phyloP scores from a whole-genome alignment of 2,113 vertebrate species.

The Mormyrus lacerda region DNA sequence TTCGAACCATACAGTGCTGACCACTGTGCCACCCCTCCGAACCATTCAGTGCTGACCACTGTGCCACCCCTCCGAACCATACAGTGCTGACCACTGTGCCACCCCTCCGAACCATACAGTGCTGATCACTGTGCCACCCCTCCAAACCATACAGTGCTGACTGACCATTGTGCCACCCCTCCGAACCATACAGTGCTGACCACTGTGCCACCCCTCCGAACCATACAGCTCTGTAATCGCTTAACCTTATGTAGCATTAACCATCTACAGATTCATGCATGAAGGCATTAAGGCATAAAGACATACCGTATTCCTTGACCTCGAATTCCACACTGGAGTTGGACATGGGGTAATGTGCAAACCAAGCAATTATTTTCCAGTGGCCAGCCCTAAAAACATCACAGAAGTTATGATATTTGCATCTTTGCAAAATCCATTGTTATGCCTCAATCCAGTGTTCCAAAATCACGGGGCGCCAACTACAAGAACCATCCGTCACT shows the following conservation, averaged over 20 bases:
- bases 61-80: neutral
- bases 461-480: neutral
- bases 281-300: constrained; percentile 14
- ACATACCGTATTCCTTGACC: constrained; percentile 56
- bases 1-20: neutral
- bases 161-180: neutral
- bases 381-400: constrained; percentile 49
- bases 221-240: neutral
- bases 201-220: neutral
- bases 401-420: neutral
- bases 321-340: constrained; percentile 54
- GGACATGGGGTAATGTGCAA: constrained; percentile 42
- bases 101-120: neutral
- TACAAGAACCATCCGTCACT: constrained; percentile 1
- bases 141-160: neutral
- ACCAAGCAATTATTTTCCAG: constrained; percentile 57
- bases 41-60: neutral
- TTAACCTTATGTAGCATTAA: neutral
- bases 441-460: neutral
- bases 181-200: neutral
- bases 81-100: neutral
- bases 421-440: neutral
- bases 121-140: neutral
- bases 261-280: neutral
- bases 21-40: neutral